These are phyloP conservation scores for Batillaria attramentaria DNA, from an alignment of 1,140 invertebrate genomes.

Conservation along the genomic window DNA sequence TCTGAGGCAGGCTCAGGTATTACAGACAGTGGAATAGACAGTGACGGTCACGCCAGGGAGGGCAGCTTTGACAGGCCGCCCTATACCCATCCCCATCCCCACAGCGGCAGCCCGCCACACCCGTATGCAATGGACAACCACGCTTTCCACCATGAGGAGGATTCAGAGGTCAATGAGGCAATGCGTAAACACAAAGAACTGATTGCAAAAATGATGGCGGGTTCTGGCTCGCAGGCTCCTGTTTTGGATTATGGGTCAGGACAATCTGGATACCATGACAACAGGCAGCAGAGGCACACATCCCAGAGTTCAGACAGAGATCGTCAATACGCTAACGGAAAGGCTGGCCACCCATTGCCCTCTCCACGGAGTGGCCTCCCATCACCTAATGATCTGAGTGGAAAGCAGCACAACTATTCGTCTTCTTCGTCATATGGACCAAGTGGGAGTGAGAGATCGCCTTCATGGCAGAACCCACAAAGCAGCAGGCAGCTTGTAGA, in stretches of 20 bases:
- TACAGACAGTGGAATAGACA: slow-evolving; percentile 47
- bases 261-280: neutral
- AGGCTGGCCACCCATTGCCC: neutral
- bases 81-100: slow-evolving; percentile 5
- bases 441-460: neutral
- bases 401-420: neutral
- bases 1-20: slow-evolving; percentile 30
- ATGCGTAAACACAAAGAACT: slow-evolving; percentile 37
- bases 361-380: neutral
- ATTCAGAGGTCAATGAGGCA: slow-evolving; percentile 19
- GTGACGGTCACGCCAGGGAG: slow-evolving; percentile 33
- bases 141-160: slow-evolving; percentile 39
- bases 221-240: neutral
- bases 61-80: slow-evolving; percentile 31
- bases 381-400: neutral
- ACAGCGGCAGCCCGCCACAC: neutral
- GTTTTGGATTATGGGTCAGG: neutral
- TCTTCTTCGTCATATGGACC: neutral
- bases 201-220: slow-evolving; percentile 29
- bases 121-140: slow-evolving; percentile 37
- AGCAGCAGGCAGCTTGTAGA: slow-evolving; percentile 4
- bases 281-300: neutral
- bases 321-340: neutral
- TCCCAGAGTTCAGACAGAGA: slow-evolving; percentile 1
- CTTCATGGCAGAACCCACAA: neutral